Percentiles rank a stretch among this genome's conserved stretches.
Conservation (phyloP, 1,140 invertebrate genomes). For the Hypsibius dujardini region DNA sequence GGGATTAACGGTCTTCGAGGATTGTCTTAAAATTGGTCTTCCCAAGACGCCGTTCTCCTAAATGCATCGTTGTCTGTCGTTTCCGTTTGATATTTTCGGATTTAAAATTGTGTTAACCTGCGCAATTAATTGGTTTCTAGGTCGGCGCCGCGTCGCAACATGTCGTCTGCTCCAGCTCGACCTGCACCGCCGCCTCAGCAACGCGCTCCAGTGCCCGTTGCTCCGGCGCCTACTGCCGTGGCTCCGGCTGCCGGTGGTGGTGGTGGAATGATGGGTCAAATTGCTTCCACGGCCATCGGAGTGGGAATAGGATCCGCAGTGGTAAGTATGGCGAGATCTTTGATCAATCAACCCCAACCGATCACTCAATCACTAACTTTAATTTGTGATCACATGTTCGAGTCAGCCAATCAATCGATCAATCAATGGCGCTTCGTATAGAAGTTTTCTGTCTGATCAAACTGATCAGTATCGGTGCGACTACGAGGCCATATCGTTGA, state of each 20-base stretch:
- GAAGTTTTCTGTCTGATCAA: no score
- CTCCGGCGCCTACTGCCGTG: conserved; percentile 24
- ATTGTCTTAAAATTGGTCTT: background rate
- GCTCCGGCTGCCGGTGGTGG: conserved; percentile 27
- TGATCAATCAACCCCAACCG: no score
- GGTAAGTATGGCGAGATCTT: conserved; percentile 19
- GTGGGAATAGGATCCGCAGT: conserved; percentile 33
- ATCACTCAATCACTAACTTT: no score
- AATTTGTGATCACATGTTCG: no score
- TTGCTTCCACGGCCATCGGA: conserved; percentile 33
- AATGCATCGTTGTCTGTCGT: background rate
- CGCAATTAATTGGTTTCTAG: conserved; percentile 1
- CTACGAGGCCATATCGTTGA: no score
- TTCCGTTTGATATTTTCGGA: background rate
- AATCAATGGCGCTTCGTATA: no score
- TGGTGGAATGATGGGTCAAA: conserved; percentile 33
- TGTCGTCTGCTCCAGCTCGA: conserved; percentile 21
- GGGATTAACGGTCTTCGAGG: no score
- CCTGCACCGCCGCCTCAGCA: conserved; percentile 23
- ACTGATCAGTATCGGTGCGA: no score
- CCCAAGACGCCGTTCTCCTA: conserved; percentile 15
- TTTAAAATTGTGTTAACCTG: no score
- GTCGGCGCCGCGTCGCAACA: background rate
- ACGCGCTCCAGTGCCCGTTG: background rate
- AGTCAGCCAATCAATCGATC: no score